Base-by-base conservation (phyloP, 2,888 invertebrate genomes). In the Ochlodes sylvanus region DNA sequence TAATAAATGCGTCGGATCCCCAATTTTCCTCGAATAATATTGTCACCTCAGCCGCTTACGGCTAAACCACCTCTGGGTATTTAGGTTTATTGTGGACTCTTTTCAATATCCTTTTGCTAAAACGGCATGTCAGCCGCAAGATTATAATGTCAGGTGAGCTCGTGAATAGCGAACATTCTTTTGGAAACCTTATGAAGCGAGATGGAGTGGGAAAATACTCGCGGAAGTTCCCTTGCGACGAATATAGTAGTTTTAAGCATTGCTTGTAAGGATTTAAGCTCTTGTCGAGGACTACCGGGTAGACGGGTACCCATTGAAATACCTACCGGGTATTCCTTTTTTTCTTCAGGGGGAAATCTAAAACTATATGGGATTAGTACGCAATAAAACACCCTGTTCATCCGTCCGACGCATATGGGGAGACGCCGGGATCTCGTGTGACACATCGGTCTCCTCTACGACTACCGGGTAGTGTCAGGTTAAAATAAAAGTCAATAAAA, bases 1-100 rank as follows among this genome's bases (percentile, higher is more conserved):
- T 92, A 92, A 91, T 92, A 92, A 92, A 91, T 89, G 92, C 90
- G 85, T 83, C 69, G 82, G 82, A 80, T 81, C 87, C 86, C 89
- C 89, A 89, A 90, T 90, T 87, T 82, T 82, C 81, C 80, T 85
- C 86, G 77, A 90, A 92, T 92, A 92, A 92, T 90, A 90, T 90
- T 92, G 92, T 92, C 92, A 89, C 91, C 90, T 88, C 82, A 70
- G 57, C 66, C 75, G 68, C 69, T 70, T 71, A 70, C 60, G 70
- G 65, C 68, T 66, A 70, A 70, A 69, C 70, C 70, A 62, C 71
- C 70, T 62, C 65, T 71, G 76, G 74, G 76, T 76, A 75, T 77
- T 75, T 75, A 75, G 72, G 72, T 71, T 75, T 72, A 76, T 75
- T 75, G 74, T 76, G 62, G 67, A 55, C 69, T 63, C 69, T 58